A percentile compares a stretch with the other conserved stretches of the same genome.
Conservation (phyloP, 2,888 invertebrate species). For the Gonocerus acuteangulatus region DNA sequence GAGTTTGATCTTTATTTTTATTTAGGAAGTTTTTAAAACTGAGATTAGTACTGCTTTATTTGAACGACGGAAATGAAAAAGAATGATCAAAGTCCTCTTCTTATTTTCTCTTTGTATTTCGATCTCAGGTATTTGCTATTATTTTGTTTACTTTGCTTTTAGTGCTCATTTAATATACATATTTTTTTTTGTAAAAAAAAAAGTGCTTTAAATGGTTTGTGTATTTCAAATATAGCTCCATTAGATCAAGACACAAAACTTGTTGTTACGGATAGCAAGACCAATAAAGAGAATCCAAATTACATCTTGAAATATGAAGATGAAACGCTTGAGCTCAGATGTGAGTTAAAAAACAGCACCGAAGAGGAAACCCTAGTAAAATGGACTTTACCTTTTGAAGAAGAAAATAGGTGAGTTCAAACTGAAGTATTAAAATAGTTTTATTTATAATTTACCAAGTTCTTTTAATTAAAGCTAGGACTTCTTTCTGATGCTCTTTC, state of each 20-base stretch:
- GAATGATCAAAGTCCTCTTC: slow-evolving; percentile 8
- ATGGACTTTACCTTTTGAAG: background rate
- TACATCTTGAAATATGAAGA: slow-evolving; percentile 11
- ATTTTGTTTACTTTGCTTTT: background rate
- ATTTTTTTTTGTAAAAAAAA: too few relatives aligned
- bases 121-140: background rate
- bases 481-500: too few relatives aligned
- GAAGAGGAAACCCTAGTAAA: slow-evolving; percentile 1
- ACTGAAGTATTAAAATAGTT: too few relatives aligned
- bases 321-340: slow-evolving; percentile 2
- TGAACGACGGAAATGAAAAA: slow-evolving; percentile 16
- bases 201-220: too few relatives aligned
- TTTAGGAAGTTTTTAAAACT: too few relatives aligned
- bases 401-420: background rate
- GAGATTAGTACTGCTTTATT: background rate
- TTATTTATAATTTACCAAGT: too few relatives aligned
- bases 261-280: slow-evolving; percentile 15
- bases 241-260: slow-evolving; percentile 12
- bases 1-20: too few relatives aligned
- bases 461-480: too few relatives aligned
- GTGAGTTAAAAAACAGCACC: background rate
- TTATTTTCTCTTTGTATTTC: slow-evolving; percentile 3
- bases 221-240: too few relatives aligned
- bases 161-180: background rate
- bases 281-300: slow-evolving; percentile 6